Evolutionary conservation across 2,888 invertebrate species (phyloP), one percentile per base, ranked within the genome.

Genomic region (Leucozona laternaria): DNA sequence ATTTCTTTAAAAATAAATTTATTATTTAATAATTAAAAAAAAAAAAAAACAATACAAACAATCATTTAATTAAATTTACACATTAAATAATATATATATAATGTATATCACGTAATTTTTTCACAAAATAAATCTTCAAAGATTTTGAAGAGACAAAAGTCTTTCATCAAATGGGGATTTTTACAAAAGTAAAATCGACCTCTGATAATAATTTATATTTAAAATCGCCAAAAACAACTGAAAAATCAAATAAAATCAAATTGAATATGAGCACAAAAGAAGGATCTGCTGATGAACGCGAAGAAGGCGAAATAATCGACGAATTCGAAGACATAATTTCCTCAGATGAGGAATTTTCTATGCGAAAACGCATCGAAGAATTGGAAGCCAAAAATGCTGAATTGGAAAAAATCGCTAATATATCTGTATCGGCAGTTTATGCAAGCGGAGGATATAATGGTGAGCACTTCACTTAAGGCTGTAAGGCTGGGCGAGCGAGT

Each of bases 241-340:
- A 28, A 6, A 22, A 37, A 31, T 28, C 22, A 1, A 55, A 22
- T 37, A 68, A 71, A 64, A 58, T 22, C 25, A 58, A 87, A 78
- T 57, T 50, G n/a, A 87, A 84, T 58, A 88, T 88, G 70, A 84
- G 76, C 62, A 76, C 72, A 22, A 88, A 73, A 43, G 28, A 57
- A 20, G 72, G 13, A 43, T 2, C 17, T 8, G 62, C 34, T 7
- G 90, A 91, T 62, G 91, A 91, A 64, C 91, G 90, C 3, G 92
- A 92, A 82, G 92, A 92, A 79, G 92, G 92, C n/a, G 92, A 92
- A 90, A 92, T 92, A 84, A 89, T 91, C 4, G 92, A 92, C 80
- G 92, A 92, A 4, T 92, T 89, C 31, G 92, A 92, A 48, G 89
- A 91, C 79, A 92, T 92, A n/a, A 91, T 92, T n/a, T 92, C 92